Percentiles rank a stretch among this genome's conserved stretches.
Conservation (phyloP, 2,113 vertebrate genomes). For the Amazona guildingii region DNA sequence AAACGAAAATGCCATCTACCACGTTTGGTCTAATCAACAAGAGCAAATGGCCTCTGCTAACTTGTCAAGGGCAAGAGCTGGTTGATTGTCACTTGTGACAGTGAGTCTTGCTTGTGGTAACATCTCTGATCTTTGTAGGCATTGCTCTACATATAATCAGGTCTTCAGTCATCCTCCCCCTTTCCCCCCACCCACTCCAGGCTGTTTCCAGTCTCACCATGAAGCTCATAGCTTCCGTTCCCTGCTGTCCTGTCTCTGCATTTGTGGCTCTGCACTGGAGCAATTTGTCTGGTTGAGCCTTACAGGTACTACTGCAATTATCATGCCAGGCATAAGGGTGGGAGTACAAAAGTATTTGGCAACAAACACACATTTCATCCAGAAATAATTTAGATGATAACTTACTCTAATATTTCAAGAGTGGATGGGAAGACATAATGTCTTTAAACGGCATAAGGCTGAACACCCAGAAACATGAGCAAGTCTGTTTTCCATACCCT, state of each 20-base stretch:
- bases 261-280: not conserved
- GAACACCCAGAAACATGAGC: not conserved
- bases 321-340: not conserved
- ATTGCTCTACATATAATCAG: not conserved
- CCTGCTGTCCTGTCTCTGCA: not conserved
- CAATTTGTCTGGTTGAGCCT: not conserved
- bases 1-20: not conserved
- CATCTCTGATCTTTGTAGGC: not conserved
- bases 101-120: not conserved
- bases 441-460: not conserved
- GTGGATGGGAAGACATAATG: not conserved
- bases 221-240: not conserved
- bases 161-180: not conserved
- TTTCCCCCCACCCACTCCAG: rapidly evolving
- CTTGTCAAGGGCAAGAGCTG: not conserved
- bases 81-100: not conserved
- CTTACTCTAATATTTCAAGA: not conserved
- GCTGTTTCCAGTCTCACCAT: not conserved
- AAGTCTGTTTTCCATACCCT: not conserved
- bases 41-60: not conserved
- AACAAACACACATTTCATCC: not conserved
- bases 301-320: not conserved
- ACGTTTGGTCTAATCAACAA: not conserved
- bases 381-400: not conserved
- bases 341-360: not conserved